phyloP scores from a whole-genome alignment of 2,888 invertebrate genomes.

The Abrostola triplasia region DNA sequence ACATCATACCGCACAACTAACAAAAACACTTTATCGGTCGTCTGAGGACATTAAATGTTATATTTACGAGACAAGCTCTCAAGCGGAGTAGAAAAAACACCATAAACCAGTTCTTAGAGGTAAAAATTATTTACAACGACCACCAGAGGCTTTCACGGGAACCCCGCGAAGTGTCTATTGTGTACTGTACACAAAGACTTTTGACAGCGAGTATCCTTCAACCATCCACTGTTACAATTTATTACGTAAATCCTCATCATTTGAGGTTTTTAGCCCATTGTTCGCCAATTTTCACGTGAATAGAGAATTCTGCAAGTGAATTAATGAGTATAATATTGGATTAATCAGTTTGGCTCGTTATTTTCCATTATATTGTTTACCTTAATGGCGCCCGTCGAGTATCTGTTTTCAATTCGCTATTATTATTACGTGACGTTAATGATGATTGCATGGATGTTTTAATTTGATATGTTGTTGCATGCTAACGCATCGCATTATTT shows the following conservation, averaged over 20 bases:
- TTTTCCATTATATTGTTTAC: slow-evolving; percentile 5
- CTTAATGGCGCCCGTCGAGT: not conserved
- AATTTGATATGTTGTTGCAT: slow-evolving; percentile 1
- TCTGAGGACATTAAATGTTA: slow-evolving; percentile 37
- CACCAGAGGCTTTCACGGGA: slow-evolving; percentile 63
- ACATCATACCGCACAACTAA: not conserved
- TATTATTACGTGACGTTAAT: not conserved
- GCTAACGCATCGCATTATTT: not conserved
- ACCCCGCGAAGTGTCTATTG: slow-evolving; percentile 72
- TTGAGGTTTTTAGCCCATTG: slow-evolving; percentile 60
- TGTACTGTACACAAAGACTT: slow-evolving; percentile 71
- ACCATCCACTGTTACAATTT: slow-evolving; percentile 65
- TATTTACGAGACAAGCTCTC: slow-evolving; percentile 37
- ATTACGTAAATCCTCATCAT: slow-evolving; percentile 69
- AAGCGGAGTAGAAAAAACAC: slow-evolving; percentile 49
- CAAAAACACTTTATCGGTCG: not conserved
- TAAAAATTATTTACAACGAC: slow-evolving; percentile 66
- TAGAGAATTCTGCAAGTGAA: slow-evolving; percentile 17
- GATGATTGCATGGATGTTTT: not conserved
- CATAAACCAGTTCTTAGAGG: slow-evolving; percentile 54
- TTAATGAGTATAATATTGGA: slow-evolving; percentile 15
- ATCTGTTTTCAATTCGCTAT: slow-evolving; percentile 4
- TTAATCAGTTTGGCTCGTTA: slow-evolving; percentile 17
- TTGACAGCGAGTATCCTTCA: slow-evolving; percentile 68
- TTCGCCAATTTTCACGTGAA: slow-evolving; percentile 20